phyloP scores from a whole-genome alignment of 2,888 invertebrate genomes.

The Spisula subtruncata region DNA sequence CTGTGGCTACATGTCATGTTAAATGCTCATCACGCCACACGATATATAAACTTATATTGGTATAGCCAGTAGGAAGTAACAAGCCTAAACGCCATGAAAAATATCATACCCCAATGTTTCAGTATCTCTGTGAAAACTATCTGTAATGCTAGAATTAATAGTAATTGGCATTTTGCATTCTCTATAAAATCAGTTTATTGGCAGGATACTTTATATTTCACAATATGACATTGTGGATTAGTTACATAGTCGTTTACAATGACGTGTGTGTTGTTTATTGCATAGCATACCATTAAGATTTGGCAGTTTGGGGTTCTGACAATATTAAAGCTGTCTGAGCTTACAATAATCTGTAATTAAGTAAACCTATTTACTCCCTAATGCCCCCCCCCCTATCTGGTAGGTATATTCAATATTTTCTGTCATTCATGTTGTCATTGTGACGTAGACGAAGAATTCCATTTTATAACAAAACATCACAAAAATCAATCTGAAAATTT shows the following conservation, averaged over 20 bases:
- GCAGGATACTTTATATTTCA: constrained; percentile 42
- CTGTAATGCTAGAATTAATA: constrained; percentile 42
- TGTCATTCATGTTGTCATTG: constrained; percentile 10
- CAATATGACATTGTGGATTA: constrained; percentile 42
- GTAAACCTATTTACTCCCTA: constrained; percentile 16
- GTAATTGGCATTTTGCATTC: constrained; percentile 52
- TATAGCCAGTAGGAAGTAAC: constrained; percentile 13
- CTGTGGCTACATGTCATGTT: constrained; percentile 27
- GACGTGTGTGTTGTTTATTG: constrained; percentile 10
- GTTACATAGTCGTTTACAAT: constrained; percentile 24
- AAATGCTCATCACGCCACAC: constrained; percentile 15
- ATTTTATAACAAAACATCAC: not conserved
- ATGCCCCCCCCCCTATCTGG: not conserved
- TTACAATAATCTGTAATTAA: constrained; percentile 25
- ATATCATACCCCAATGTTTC: constrained; percentile 4
- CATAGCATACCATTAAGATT: constrained; percentile 20
- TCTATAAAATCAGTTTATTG: constrained; percentile 45
- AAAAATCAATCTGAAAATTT: not conserved
- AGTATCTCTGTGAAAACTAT: not conserved
- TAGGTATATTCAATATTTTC: not conserved
- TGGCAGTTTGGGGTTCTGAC: constrained; percentile 3
- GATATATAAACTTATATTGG: constrained; percentile 27
- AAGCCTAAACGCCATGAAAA: constrained; percentile 23
- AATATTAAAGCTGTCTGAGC: constrained; percentile 12
- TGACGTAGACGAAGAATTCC: not conserved